Base-by-base conservation (phyloP, 2,797 vertebrate genomes). In the Garrulus glandarius region DNA sequence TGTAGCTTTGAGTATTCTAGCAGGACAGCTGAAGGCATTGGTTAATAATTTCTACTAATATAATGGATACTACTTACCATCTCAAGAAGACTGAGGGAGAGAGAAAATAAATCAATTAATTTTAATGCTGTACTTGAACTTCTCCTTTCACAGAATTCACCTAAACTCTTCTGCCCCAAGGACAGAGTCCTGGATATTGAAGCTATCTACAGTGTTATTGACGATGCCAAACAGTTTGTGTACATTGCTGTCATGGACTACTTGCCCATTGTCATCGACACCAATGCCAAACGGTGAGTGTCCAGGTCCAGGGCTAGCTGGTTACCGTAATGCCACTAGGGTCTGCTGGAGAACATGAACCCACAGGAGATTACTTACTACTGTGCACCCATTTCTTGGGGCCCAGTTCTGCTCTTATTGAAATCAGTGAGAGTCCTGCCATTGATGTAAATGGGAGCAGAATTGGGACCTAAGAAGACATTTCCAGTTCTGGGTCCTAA, bases 191-290 rank as follows among this genome's bases (percentile, higher is more conserved):
- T 98, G 86, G 99, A 99, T 95, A 98, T 99, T 13, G 99, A 99
- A 37, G 99, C 99, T 95, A 99, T 99, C 97, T 98, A 98, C 97
- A 98, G 97, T 17, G 99, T 99, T 90, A 99, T 99, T 10, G 98
- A 98, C 11, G 98, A 99, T 4, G 99, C 99, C 5, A 97, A 97
- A 21, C 98, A 98, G 53, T 99, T 99, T 59, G 98, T 99, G 55
- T 99, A 99, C 68, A 99, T 99, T 46, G 99, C 99, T 24, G 98
- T 99, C 95, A 99, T 97, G 23, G 99, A 99, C 95, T 99, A 99
- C 95, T 94, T 99, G 95, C 99, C 99, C 0, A 98, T 99, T 37
- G 90, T 99, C 95, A 98, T 96, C 57, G 98, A 97, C 97, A 98
- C 97, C 43, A 98, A 95, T 4, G 93, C 98, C 80, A 97, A 98